phyloP scores from a whole-genome alignment of 92 coral and sea anemone species.

The Hydrozoanthus gracilis region DNA sequence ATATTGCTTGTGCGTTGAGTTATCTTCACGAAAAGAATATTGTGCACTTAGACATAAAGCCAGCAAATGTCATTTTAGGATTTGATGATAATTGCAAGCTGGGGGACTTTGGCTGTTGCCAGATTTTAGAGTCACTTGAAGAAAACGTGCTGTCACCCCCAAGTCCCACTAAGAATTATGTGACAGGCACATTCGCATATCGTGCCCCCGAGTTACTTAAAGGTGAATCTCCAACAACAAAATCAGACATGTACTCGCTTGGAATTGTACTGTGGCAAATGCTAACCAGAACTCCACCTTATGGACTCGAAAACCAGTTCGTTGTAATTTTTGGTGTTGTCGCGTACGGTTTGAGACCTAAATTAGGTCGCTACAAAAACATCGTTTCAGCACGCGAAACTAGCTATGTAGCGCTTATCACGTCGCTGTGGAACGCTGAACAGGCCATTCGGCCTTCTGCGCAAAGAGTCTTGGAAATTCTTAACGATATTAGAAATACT shows the following conservation, averaged over 20 bases:
- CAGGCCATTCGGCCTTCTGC: slow-evolving; percentile 77
- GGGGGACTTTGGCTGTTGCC: slow-evolving; percentile 96
- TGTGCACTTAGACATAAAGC: slow-evolving; percentile 91
- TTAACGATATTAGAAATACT: slow-evolving; percentile 40
- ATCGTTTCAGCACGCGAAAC: slow-evolving; percentile 38
- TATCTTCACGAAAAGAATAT: slow-evolving; percentile 76
- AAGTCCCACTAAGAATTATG: slow-evolving; percentile 73
- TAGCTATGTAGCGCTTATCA: slow-evolving; percentile 75
- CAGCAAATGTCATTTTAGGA: slow-evolving; percentile 89
- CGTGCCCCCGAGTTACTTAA: slow-evolving; percentile 92
- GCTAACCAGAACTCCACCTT: slow-evolving; percentile 91
- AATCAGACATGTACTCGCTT: slow-evolving; percentile 93
- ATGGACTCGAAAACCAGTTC: slow-evolving; percentile 90
- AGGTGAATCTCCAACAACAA: slow-evolving; percentile 82
- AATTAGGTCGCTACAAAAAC: slow-evolving; percentile 60
- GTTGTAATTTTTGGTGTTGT: slow-evolving; percentile 96
- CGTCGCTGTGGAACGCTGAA: slow-evolving; percentile 81
- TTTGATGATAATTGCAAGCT: slow-evolving; percentile 78
- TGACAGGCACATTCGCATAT: slow-evolving; percentile 93
- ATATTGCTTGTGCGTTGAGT: slow-evolving; percentile 80
- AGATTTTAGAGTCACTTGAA: slow-evolving; percentile 66
- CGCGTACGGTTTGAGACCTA: slow-evolving; percentile 87
- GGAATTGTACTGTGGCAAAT: slow-evolving; percentile 95
- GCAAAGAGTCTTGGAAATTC: slow-evolving; percentile 62
- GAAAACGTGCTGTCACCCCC: slow-evolving; percentile 59